Percentiles rank a stretch among this genome's conserved stretches.
These are phyloP conservation scores for Phoeniculus purpureus DNA, from an alignment of 2,797 vertebrate species.

Conservation along the genomic window DNA sequence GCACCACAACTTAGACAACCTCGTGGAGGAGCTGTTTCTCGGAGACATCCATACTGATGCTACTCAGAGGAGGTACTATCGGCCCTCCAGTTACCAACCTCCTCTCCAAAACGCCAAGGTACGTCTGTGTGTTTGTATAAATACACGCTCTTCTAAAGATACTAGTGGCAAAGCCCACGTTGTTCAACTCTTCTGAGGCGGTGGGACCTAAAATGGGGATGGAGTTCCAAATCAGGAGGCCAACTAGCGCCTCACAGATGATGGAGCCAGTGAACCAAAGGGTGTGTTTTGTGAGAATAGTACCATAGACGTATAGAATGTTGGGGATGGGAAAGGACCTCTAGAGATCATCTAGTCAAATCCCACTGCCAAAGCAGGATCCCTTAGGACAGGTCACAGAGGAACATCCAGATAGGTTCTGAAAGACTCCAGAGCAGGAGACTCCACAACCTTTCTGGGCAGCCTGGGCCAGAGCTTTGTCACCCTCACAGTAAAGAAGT, in stretches of 20 bases:
- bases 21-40: slow-evolving; percentile 94
- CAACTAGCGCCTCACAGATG: neutral
- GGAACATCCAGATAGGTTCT: too few relatives aligned
- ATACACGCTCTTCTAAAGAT: neutral
- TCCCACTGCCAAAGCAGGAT: too few relatives aligned
- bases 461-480: too few relatives aligned
- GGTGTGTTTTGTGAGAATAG: neutral
- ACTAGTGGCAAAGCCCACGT: neutral
- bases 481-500: too few relatives aligned
- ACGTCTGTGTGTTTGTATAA: neutral
- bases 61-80: slow-evolving; percentile 90
- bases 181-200: neutral
- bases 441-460: too few relatives aligned
- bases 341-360: too few relatives aligned
- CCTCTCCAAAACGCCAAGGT: slow-evolving; percentile 94
- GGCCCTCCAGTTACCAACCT: slow-evolving; percentile 93
- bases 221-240: neutral
- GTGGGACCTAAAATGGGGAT: neutral
- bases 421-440: too few relatives aligned
- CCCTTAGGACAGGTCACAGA: too few relatives aligned
- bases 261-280: neutral
- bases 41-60: slow-evolving; percentile 94
- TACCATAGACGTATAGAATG: too few relatives aligned
- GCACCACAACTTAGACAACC: slow-evolving; percentile 90
- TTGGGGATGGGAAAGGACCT: too few relatives aligned